Conservation (phyloP, 2,113 vertebrate genomes). For the Ailurus styani region DNA sequence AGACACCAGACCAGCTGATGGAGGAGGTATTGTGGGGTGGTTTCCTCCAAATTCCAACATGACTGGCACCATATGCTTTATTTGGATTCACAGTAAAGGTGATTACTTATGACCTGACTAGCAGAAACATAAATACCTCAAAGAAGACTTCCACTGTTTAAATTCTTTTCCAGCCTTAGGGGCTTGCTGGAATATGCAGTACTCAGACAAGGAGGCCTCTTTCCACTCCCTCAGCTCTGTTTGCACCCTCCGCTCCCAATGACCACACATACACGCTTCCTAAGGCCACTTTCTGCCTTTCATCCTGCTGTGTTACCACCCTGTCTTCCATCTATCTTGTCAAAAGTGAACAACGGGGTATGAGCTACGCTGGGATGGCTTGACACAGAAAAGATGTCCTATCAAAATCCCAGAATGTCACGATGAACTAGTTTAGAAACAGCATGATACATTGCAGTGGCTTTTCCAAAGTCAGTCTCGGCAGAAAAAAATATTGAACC, state of each 20-base stretch:
- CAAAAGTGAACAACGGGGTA: not conserved
- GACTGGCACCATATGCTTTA: not conserved
- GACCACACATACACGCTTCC: rapidly evolving
- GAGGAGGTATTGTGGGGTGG: not conserved
- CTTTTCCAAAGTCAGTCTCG: not conserved
- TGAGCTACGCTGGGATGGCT: not conserved
- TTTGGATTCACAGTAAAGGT: not conserved
- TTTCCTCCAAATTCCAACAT: not conserved
- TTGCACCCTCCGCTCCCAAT: not conserved
- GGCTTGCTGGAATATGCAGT: not conserved
- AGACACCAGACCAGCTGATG: not conserved
- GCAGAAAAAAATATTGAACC: not conserved
- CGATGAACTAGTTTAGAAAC: not conserved
- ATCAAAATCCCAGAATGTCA: conserved; percentile 38
- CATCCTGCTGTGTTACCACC: not conserved
- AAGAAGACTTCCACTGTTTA: not conserved
- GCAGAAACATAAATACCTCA: not conserved
- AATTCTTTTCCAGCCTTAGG: not conserved
- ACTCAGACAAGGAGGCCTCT: not conserved
- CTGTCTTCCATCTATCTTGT: not conserved
- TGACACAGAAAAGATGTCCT: conserved; percentile 43
- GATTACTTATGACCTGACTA: not conserved
- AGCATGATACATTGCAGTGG: not conserved
- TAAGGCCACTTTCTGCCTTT: not conserved
- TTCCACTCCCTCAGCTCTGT: not conserved